Conservation (phyloP, 2,113 vertebrate species). For the Sinocyclocheilus grahami region DNA sequence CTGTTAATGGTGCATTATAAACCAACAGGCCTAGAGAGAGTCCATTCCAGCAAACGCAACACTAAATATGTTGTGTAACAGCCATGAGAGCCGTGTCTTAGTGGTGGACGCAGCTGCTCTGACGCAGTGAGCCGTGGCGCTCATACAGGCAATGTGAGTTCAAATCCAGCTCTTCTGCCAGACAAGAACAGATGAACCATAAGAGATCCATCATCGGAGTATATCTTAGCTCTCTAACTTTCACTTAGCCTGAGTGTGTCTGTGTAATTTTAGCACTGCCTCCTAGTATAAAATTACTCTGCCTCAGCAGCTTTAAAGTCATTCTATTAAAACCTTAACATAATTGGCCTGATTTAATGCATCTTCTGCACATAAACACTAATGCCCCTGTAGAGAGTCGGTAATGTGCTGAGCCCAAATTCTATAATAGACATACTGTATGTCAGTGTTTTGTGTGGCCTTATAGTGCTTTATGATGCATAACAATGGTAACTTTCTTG, state of each 20-base stretch:
- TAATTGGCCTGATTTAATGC: constrained; percentile 26
- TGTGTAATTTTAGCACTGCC: constrained; percentile 17
- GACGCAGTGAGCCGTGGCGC: not conserved
- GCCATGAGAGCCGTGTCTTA: not conserved
- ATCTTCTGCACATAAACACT: constrained; percentile 19
- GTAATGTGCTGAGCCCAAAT: not conserved
- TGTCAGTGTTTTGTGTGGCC: not conserved
- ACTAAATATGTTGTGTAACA: not conserved
- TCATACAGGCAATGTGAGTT: not conserved
- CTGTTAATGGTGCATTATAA: not conserved
- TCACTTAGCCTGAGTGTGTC: not conserved
- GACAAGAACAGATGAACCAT: not conserved
- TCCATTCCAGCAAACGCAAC: not conserved
- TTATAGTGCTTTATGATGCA: not conserved
- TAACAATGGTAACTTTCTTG: not conserved
- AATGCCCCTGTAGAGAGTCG: constrained; percentile 1
- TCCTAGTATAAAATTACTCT: constrained; percentile 14
- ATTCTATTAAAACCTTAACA: constrained; percentile 10
- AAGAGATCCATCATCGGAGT: not conserved
- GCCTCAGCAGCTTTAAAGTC: constrained; percentile 15
- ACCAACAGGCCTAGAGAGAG: not conserved
- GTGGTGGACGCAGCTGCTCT: not conserved
- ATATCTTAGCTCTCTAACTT: constrained; percentile 9
- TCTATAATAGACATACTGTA: not conserved
- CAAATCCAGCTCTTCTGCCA: not conserved